Evolutionary conservation across 2,888 invertebrate genomes (phyloP).

Genomic region (Lordiphosa andalusiaca): DNA sequence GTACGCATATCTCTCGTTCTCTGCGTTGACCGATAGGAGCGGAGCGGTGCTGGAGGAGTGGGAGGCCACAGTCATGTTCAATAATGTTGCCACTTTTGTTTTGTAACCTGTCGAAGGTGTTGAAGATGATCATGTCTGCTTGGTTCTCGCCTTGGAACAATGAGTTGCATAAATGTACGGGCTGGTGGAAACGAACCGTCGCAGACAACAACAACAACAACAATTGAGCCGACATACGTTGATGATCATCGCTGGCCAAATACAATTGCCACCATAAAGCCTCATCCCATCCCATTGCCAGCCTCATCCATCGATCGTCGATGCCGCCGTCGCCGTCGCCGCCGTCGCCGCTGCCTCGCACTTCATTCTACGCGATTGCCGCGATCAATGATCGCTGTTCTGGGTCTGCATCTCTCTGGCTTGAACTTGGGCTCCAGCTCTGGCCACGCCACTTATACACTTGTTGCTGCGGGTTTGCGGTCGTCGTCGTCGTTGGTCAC

Average conservation of each 20-base stretch:
- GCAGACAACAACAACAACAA: conserved; percentile 38
- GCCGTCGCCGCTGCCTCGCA: conserved; percentile 17
- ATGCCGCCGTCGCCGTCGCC: conserved; percentile 20
- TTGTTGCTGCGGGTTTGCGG: conserved; percentile 79
- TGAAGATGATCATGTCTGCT: conserved; percentile 79
- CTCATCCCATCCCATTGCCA: conserved; percentile 25
- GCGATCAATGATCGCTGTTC: conserved; percentile 74
- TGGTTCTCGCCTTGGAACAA: conserved; percentile 46
- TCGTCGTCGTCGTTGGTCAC: conserved; percentile 32
- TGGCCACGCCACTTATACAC: conserved; percentile 76
- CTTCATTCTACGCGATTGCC: conserved; percentile 68
- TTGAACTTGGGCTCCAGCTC: conserved; percentile 11
- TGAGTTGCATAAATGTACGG: conserved; percentile 75
- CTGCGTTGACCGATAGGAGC: conserved; percentile 54
- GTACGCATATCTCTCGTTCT: conserved; percentile 53
- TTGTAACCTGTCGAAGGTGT: conserved; percentile 81
- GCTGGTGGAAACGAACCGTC: conserved; percentile 25
- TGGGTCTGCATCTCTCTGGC: conserved; percentile 20
- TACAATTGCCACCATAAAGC: conserved; percentile 73
- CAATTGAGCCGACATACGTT: conserved; percentile 65
- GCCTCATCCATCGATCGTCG: conserved; percentile 29
- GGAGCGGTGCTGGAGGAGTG: conserved; percentile 8
- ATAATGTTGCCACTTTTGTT: conserved; percentile 79
- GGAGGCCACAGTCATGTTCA: conserved; percentile 55
- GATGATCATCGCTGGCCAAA: conserved; percentile 61